Conservation (phyloP, 2,113 vertebrate genomes). For the Castor canadensis region DNA sequence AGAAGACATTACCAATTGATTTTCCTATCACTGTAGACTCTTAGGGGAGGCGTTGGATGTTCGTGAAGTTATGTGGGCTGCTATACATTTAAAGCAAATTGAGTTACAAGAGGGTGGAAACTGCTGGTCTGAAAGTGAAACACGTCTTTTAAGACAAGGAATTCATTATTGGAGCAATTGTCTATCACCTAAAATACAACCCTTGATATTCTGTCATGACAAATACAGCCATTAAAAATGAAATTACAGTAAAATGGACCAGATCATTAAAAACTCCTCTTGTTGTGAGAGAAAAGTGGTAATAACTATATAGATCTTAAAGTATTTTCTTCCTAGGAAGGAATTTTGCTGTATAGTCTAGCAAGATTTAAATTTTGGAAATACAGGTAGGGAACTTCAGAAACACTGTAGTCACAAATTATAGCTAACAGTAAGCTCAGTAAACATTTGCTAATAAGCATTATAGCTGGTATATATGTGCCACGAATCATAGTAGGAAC, state of each 20-base stretch:
- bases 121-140: conserved; percentile 16
- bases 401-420: conserved; percentile 34
- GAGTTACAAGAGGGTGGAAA: neutral
- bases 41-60: neutral
- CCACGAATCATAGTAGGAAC: neutral
- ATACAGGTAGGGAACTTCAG: neutral
- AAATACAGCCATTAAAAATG: neutral
- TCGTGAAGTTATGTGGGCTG: neutral
- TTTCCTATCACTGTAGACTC: conserved; percentile 21
- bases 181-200: conserved; percentile 46
- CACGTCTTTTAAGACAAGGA: neutral
- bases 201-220: neutral
- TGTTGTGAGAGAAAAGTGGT: neutral
- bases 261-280: neutral
- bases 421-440: conserved; percentile 15
- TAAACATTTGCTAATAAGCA: neutral
- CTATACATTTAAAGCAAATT: neutral
- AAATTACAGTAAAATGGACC: neutral
- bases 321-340: conserved; percentile 22
- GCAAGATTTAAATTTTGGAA: conserved; percentile 45
- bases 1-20: conserved; percentile 44
- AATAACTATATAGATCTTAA: neutral
- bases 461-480: neutral
- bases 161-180: conserved; percentile 46
- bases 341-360: conserved; percentile 31